A percentile compares a stretch with the other conserved stretches of the same genome.
Evolutionary conservation across 1,140 invertebrate species (phyloP).

Genomic region (Drosophila takahashii): DNA sequence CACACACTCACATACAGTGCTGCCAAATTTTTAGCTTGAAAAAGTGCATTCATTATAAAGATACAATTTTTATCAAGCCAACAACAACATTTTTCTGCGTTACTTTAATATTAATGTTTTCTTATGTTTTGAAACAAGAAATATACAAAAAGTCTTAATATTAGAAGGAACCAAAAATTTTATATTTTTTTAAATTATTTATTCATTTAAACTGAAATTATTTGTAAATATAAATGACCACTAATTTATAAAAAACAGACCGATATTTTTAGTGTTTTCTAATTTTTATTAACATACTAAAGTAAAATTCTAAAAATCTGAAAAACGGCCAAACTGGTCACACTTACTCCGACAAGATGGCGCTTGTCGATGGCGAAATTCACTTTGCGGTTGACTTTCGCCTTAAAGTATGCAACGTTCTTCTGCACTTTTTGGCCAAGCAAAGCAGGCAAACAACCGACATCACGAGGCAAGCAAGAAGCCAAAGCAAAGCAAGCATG

Average conservation of each 20-base stretch:
- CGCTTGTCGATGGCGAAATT: constrained; percentile 68
- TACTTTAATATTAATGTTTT: no score
- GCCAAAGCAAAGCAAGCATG: constrained; percentile 29
- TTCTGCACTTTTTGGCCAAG: constrained; percentile 41
- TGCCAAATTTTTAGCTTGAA: not conserved
- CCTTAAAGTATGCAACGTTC: constrained; percentile 61
- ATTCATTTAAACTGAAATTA: no score
- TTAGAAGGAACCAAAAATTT: no score
- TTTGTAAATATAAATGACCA: no score
- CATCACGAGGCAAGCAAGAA: constrained; percentile 40
- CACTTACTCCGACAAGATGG: constrained; percentile 28
- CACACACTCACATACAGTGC: constrained; percentile 9
- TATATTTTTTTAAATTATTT: no score
- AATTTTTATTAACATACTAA: no score
- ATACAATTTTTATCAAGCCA: not conserved
- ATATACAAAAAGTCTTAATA: no score
- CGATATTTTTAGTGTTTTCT: no score
- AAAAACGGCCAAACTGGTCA: constrained; percentile 1
- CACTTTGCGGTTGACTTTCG: constrained; percentile 68
- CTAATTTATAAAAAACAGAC: no score
- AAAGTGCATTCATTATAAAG: not conserved
- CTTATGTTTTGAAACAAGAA: no score
- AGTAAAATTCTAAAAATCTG: no score
- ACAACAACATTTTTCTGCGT: no score
- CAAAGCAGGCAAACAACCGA: constrained; percentile 46